Percentiles rank a stretch among this genome's conserved stretches.
These are phyloP conservation scores for Pongo abelii DNA, from an alignment of 2,113 vertebrate species.

Conservation along the genomic window DNA sequence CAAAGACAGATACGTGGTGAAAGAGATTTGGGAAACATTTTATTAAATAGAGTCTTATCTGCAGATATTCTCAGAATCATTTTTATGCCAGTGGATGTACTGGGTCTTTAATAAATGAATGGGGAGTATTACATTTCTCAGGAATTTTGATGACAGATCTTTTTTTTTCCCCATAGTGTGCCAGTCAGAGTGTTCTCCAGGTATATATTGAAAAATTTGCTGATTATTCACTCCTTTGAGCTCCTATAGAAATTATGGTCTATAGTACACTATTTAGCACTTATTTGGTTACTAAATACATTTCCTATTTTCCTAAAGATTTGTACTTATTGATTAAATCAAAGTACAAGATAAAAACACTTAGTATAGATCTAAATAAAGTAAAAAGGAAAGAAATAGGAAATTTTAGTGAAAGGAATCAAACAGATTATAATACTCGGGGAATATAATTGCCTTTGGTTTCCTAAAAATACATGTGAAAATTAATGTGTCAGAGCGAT, in stretches of 20 bases:
- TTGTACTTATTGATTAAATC: neutral
- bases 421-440: neutral
- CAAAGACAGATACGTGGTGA: neutral
- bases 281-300: neutral
- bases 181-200: neutral
- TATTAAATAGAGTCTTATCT: neutral
- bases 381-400: neutral
- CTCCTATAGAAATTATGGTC: neutral
- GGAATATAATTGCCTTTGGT: neutral
- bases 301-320: neutral
- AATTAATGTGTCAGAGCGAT: neutral
- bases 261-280: neutral
- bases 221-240: neutral
- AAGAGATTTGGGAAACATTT: neutral
- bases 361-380: neutral
- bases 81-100: neutral
- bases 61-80: neutral
- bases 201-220: neutral
- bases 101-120: neutral
- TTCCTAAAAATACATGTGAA: neutral
- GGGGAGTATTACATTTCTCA: neutral
- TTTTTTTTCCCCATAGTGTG: neutral
- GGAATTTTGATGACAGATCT: neutral
- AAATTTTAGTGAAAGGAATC: neutral
- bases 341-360: neutral